Evolutionary conservation across 2,797 vertebrate species (phyloP), one percentile per base, ranked within the genome.

Genomic region (Ammospiza maritima): DNA sequence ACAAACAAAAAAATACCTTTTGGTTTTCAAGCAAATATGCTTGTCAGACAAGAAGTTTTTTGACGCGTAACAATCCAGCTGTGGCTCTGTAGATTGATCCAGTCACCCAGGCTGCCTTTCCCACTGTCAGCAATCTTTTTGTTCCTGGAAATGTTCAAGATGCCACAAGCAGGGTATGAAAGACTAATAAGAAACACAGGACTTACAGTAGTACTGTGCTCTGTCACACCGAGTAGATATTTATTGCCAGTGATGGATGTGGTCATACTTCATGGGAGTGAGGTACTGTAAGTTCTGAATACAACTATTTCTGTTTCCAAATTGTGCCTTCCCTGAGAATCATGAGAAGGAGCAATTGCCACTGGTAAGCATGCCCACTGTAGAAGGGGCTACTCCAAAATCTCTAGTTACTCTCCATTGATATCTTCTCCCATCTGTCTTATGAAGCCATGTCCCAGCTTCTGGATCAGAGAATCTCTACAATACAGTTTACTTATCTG

Each of bases 321-420:
- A 51, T 30, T 1, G 1, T 47, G 48, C 19, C 42, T 50, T 67
- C 18, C 25, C n/a, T 48, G 21, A 38, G 26, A 50, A 75, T 84
- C 26, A 23, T 65, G n/a, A 79, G 34, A 83, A 77, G 1, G 1
- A 81, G 14, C 0, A 5, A 72, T 32, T 79, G 21, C 16, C 51
- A 32, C 4, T 1, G 1, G 8, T 42, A 17, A 74, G 2, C 32
- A 22, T 50, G 18, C 4, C 13, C 32, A 30, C 8, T 44, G 19
- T 20, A 50, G 54, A 74, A 60, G 23, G 18, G 70, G 5, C 34
- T 91, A 10, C 5, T 30, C 18, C 58, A 36, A 27, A 40, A 47
- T 22, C 32, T 71, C 20, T 44, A 21, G 12, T 42, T 85, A 65
- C 17, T 60, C 9, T 13, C 38, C 5, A 7, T 7, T 47, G 18